phyloP scores from a whole-genome alignment of 2,888 invertebrate species.

The Spodoptera littoralis region DNA sequence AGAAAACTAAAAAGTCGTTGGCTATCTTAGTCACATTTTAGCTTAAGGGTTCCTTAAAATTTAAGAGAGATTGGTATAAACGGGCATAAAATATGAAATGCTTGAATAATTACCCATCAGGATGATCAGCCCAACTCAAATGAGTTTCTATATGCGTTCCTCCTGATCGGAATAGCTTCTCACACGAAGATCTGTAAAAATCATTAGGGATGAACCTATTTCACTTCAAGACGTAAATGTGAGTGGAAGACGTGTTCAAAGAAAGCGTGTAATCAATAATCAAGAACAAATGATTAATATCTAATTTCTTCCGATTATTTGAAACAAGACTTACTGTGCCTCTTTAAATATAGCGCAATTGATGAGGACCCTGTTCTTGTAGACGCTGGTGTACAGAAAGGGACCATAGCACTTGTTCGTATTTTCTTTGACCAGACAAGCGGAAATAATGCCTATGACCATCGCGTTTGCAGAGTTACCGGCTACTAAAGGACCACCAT shows the following conservation, averaged over 20 bases:
- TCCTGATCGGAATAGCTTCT: slow-evolving; percentile 72
- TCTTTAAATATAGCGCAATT: slow-evolving; percentile 76
- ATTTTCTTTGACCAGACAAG: slow-evolving; percentile 74
- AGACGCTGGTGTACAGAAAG: slow-evolving; percentile 77
- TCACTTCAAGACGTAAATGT: too few species aligned
- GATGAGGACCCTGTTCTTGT: slow-evolving; percentile 69
- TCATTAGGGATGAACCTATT: not conserved
- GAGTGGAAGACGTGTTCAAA: too few species aligned
- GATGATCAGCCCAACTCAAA: slow-evolving; percentile 74
- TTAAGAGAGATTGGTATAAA: too few species aligned
- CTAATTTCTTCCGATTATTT: too few species aligned
- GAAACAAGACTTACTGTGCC: slow-evolving; percentile 58
- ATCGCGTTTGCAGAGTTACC: slow-evolving; percentile 63
- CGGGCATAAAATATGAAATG: not conserved
- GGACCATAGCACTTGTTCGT: slow-evolving; percentile 77
- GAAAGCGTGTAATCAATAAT: too few species aligned
- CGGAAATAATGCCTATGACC: slow-evolving; percentile 76
- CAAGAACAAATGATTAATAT: too few species aligned
- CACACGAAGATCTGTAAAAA: slow-evolving; percentile 68
- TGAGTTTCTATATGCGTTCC: slow-evolving; percentile 69
- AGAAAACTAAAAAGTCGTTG: too few species aligned
- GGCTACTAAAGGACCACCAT: slow-evolving; percentile 73
- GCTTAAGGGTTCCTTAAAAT: too few species aligned
- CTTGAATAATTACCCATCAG: slow-evolving; percentile 69
- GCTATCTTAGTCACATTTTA: too few species aligned